Base-by-base conservation (phyloP, 2,888 invertebrate genomes). In the Polylopha cassiicola region DNA sequence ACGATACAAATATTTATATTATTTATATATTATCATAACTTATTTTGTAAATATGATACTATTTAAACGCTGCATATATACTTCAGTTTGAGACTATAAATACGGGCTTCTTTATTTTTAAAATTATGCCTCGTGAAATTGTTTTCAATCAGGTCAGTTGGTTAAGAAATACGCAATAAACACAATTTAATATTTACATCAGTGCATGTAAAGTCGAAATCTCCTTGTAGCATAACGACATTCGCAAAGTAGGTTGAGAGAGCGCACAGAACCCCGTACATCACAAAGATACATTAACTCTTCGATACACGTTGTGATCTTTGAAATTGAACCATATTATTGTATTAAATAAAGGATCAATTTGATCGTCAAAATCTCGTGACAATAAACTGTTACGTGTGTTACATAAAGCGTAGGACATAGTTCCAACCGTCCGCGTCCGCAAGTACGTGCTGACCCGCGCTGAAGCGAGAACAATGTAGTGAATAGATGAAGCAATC, bases 241-340 rank as follows among this genome's bases (percentile, higher is more conserved):
- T 80, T 80, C 72, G 73, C 73, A 68, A 82, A 78, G 81, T 82
- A 81, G 82, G 84, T 81, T 82, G 81, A 81, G 76, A 79, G 77
- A 79, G 80, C 77, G 73, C 77, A 74, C 71, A 65, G 73, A 77
- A 68, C 72, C 73, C 71, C 75, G 80, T 75, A 76, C 73, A 80
- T 80, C 74, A 81, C 73, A 72, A 71, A 78, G 76, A 72, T 74
- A 76, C 75, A 80, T 79, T 78, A 77, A 71, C 68, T 74, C 69
- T 64, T 74, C 58, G 61, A 57, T 56, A 52, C 50, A 57, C 64
- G 63, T 62, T 61, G 39, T 55, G 53, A 50, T 53, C 53, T 51
- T 57, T 56, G 59, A 36, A 26, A 41, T 55, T 61, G 44, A 51
- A 58, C 54, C 51, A 37, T 59, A 53, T 50, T 50, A 24, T 32